Conservation (phyloP, 2,113 vertebrate genomes). For the Macroglossus sobrinus region DNA sequence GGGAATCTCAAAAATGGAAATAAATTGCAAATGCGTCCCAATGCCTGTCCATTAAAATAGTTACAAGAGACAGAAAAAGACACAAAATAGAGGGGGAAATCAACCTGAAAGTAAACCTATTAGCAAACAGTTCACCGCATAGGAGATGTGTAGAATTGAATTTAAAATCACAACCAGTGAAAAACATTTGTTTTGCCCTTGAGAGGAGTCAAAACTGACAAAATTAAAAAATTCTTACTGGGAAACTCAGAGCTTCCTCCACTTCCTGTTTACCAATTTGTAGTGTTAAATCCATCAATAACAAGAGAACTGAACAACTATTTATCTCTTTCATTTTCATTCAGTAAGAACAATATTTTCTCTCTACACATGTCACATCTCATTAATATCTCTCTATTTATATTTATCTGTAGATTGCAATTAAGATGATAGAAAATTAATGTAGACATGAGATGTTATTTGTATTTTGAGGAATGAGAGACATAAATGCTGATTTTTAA, state of each 20-base stretch:
- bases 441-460: not conserved
- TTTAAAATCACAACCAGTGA: not conserved
- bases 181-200: not conserved
- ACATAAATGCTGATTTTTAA: not conserved
- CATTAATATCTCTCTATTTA: not conserved
- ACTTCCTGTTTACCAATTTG: not conserved
- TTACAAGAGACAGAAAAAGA: not conserved
- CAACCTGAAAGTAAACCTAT: not conserved
- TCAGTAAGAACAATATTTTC: not conserved
- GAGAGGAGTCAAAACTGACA: not conserved
- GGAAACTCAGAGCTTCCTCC: not conserved
- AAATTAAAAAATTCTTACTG: not conserved
- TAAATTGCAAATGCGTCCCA: not conserved
- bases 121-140: not conserved
- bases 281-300: not conserved
- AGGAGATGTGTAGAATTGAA: not conserved
- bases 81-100: not conserved
- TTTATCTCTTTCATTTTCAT: not conserved
- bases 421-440: not conserved
- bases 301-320: not conserved
- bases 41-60: not conserved
- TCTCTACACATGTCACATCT: not conserved
- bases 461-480: not conserved
- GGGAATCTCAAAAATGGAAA: not conserved
- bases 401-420: not conserved